These are phyloP conservation scores for Zaprionus lachaisei DNA, from an alignment of 1,140 invertebrate species.

Conservation along the genomic window DNA sequence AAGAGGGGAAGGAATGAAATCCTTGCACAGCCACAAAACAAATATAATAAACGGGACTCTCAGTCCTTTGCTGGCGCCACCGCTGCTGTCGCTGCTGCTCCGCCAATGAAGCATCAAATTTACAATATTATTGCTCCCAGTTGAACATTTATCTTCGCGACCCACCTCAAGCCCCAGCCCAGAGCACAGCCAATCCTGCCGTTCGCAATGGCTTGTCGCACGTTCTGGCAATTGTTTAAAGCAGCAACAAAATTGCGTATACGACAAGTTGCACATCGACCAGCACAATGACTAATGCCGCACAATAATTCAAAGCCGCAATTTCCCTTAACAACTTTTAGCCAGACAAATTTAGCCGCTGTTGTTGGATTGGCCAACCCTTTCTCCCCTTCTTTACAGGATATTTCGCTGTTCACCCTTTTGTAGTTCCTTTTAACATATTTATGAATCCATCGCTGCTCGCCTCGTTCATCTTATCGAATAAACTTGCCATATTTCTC, in stretches of 20 bases:
- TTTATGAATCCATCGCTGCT: conserved; percentile 55
- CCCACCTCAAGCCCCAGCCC: not conserved
- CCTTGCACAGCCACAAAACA: conserved; percentile 40
- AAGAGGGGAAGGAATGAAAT: conserved; percentile 8
- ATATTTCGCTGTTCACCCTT: not conserved
- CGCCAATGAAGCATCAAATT: conserved; percentile 67
- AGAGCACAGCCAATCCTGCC: not conserved
- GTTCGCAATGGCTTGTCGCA: conserved; percentile 39
- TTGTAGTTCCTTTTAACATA: conserved; percentile 29
- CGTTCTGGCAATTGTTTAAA: conserved; percentile 72
- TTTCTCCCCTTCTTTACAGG: not conserved
- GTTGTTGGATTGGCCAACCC: conserved; percentile 55
- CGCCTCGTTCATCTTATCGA: conserved; percentile 56
- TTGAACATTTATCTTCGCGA: conserved; percentile 70
- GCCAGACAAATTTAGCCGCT: conserved; percentile 50
- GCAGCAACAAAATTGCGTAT: conserved; percentile 67
- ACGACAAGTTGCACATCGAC: conserved; percentile 39
- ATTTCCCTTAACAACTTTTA: conserved; percentile 65
- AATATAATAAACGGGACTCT: conserved; percentile 45
- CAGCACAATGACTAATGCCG: conserved; percentile 25
- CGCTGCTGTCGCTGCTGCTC: not conserved
- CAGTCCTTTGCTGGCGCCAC: conserved; percentile 10
- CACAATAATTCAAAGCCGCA: conserved; percentile 36
- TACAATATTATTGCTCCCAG: conserved; percentile 78
- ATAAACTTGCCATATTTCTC: conserved; percentile 64